Base-by-base conservation (phyloP, 2,113 vertebrate genomes). In the Orientallactaga bullata region DNA sequence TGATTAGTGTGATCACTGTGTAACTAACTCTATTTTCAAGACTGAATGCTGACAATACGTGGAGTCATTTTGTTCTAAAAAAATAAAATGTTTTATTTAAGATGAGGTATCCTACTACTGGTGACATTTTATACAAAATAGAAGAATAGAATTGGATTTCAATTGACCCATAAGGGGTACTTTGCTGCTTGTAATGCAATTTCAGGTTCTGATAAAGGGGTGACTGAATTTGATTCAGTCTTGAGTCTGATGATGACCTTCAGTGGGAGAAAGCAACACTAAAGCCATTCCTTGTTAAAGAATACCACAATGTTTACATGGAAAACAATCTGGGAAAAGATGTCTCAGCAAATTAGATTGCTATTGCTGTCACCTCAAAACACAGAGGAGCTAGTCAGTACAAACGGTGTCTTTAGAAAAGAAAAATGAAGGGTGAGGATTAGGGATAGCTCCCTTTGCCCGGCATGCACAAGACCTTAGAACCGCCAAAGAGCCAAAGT, bases 1-100 rank as follows among this genome's bases (percentile, higher is more conserved):
- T 47, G 42, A 47, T 47, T 69, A 86, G 80, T 58, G 51, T 17
- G 51, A 89, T 65, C 81, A 94, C 77, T 71, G 71, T 55, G 32
- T 91, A 85, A 76, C 15, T 77, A 72, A 93, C 85, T 87, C 10
- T 76, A 32, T 35, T 87, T 93, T 88, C n/a, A 80, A 89, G 58
- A 85, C 13, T 85, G 18, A 20, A 69, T 4, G 4, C 39, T 68
- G 79, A 60, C 86, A 76, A 74, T 61, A 37, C 21, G 15, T 60
- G 8, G 47, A 61, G 12, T 47, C 80, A 69, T 79, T 66, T 21
- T 76, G 93, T 93, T 85, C 47, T 51, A 81, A n/a, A 93, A 37
- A 87, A 94, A 47, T 93, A 37, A 84, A 69, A 76, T 39, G 7
- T 28, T 42, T 88, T 89, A 91, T 88, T 60, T 73, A 60, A 91